These are phyloP conservation scores for Neodontobutis hainanensis DNA, from an alignment of 2,113 vertebrate genomes.

Conservation along the genomic window DNA sequence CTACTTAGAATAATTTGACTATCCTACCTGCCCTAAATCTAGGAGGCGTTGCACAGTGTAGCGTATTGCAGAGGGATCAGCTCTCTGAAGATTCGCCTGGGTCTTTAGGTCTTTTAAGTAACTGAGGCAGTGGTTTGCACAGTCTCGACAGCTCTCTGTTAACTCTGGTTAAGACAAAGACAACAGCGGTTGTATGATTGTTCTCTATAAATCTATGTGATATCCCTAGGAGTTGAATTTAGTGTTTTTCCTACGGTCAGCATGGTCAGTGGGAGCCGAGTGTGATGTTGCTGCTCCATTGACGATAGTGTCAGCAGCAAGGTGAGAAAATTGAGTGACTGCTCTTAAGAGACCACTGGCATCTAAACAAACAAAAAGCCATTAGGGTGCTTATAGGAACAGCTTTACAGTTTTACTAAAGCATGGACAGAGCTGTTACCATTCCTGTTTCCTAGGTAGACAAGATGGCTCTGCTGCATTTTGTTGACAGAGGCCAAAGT, in stretches of 20 bases:
- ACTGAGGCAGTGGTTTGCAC: conserved; percentile 83
- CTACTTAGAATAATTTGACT: not conserved
- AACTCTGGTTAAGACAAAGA: conserved; percentile 73
- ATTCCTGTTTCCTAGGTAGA: conserved; percentile 75
- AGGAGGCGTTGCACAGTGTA: conserved; percentile 78
- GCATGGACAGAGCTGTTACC: conserved; percentile 54
- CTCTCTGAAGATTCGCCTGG: conserved; percentile 71
- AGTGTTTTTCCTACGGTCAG: conserved; percentile 82
- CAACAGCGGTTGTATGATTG: not conserved
- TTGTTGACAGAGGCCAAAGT: conserved; percentile 81
- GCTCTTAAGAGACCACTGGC: conserved; percentile 81
- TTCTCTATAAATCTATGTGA: not conserved
- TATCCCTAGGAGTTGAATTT: not conserved
- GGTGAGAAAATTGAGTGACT: conserved; percentile 86
- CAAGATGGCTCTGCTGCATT: conserved; percentile 77
- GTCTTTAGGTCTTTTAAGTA: conserved; percentile 84
- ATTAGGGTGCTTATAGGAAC: not conserved
- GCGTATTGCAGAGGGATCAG: conserved; percentile 73
- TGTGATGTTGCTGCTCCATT: conserved; percentile 87
- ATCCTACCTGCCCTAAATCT: conserved; percentile 83
- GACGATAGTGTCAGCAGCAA: conserved; percentile 87
- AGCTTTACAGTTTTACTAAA: not conserved
- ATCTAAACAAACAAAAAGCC: conserved; percentile 59
- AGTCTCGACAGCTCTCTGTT: conserved; percentile 85
- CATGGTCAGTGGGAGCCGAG: conserved; percentile 85